Conservation (phyloP, 2,797 vertebrate species). For the Paramormyrops hopkinsi region DNA sequence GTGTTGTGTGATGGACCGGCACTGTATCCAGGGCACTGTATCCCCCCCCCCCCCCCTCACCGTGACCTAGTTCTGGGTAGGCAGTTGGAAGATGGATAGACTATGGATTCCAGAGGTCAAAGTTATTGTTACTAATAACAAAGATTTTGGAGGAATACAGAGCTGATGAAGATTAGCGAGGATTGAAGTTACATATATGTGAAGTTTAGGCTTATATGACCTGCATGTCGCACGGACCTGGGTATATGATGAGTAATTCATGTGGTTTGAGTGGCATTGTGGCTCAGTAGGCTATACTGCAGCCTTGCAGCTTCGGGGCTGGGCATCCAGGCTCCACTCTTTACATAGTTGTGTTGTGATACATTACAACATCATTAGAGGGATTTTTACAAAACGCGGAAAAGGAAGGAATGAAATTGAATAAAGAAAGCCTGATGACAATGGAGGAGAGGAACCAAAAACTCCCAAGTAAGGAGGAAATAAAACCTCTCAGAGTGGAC, state of each 20-base stretch:
- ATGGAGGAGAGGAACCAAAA: background rate
- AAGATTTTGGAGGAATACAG: background rate
- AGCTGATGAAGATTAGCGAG: background rate
- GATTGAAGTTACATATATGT: background rate
- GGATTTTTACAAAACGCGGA: background rate
- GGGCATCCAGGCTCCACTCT: background rate
- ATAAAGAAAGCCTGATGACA: background rate
- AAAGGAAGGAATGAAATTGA: background rate
- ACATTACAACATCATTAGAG: background rate
- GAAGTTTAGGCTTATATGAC: background rate
- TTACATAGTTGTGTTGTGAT: background rate
- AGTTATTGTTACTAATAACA: background rate
- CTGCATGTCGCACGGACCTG: background rate
- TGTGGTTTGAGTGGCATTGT: background rate
- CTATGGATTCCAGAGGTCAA: background rate
- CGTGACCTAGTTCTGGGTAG: background rate
- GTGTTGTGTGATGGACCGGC: background rate
- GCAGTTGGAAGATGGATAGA: background rate
- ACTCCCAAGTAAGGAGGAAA: background rate
- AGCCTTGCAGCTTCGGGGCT: background rate
- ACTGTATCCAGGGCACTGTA: background rate
- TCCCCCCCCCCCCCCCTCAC: background rate
- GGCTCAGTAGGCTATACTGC: background rate
- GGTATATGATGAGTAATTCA: background rate
- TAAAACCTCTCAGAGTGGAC: background rate